A percentile compares a stretch with the other conserved stretches of the same genome.
Conservation (phyloP, 2,113 vertebrate species). For the Ardeotis arabs region DNA sequence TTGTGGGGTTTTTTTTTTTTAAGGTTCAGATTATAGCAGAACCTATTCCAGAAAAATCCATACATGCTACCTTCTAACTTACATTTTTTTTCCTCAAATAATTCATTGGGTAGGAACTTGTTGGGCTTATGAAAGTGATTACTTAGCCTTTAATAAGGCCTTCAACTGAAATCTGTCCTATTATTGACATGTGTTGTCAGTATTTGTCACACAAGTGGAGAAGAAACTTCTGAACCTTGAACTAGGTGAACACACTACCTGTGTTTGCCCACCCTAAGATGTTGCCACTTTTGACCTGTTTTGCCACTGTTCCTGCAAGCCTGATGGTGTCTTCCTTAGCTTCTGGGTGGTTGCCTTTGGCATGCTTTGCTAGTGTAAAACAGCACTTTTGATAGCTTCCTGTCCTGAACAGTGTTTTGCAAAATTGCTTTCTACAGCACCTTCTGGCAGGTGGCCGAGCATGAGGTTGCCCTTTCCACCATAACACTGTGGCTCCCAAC, state of each 20-base stretch:
- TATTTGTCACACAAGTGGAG: not conserved
- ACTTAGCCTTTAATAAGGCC: no score
- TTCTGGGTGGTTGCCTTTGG: not conserved
- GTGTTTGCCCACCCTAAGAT: not conserved
- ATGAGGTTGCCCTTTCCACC: not conserved
- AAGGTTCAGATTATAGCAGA: not conserved
- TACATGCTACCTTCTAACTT: not conserved
- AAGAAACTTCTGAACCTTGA: not conserved
- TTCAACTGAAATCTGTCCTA: accelerated
- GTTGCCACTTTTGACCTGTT: not conserved
- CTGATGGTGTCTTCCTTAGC: accelerated
- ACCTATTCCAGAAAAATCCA: not conserved
- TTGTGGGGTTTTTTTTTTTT: not conserved
- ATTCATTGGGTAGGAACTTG: not conserved
- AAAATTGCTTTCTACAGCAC: not conserved
- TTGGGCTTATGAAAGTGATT: not conserved
- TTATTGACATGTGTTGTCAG: accelerated
- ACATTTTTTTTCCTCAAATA: not conserved
- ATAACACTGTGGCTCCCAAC: accelerated
- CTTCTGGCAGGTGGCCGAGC: not conserved
- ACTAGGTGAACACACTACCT: accelerated
- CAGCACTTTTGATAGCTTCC: accelerated
- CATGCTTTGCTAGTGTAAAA: not conserved
- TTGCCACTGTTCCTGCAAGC: not conserved
- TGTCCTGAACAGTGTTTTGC: not conserved